A percentile compares a stretch with the other conserved stretches of the same genome.
phyloP scores from a whole-genome alignment of 2,888 invertebrate species.

The Nemurella pictetii region DNA sequence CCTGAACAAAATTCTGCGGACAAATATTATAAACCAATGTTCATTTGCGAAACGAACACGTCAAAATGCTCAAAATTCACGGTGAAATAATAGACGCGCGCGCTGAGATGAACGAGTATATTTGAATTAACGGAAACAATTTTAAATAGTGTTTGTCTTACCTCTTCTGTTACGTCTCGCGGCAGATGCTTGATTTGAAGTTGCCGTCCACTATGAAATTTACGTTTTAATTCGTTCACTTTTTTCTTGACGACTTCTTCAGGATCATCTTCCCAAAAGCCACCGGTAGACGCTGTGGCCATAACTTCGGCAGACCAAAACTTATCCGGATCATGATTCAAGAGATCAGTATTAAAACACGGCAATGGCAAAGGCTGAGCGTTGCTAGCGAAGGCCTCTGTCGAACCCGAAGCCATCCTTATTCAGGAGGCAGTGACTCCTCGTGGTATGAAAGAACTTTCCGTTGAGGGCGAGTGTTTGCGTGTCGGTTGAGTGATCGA shows the following conservation, averaged over 20 bases:
- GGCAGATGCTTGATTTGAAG: conserved; percentile 53
- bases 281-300: conserved; percentile 50
- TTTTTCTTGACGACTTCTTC: conserved; percentile 49
- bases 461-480: not conserved
- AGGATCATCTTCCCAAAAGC: conserved; percentile 50
- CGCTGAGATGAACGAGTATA: not conserved
- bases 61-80: no score
- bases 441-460: conserved; percentile 13
- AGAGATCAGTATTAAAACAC: conserved; percentile 44
- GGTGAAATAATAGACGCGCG: no score
- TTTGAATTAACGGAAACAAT: conserved; percentile 29
- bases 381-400: conserved; percentile 48
- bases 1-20: no score
- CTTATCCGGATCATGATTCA: conserved; percentile 44
- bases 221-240: conserved; percentile 49
- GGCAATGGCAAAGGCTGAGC: conserved; percentile 42
- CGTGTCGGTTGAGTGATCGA: no score
- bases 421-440: conserved; percentile 10
- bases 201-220: conserved; percentile 52
- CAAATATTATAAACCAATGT: no score
- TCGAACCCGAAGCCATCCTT: conserved; percentile 49
- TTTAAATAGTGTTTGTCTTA: conserved; percentile 43
- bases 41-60: no score
- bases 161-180: conserved; percentile 52
- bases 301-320: conserved; percentile 47